phyloP scores from a whole-genome alignment of 1,140 invertebrate species.

The Drosophila nasuta region DNA sequence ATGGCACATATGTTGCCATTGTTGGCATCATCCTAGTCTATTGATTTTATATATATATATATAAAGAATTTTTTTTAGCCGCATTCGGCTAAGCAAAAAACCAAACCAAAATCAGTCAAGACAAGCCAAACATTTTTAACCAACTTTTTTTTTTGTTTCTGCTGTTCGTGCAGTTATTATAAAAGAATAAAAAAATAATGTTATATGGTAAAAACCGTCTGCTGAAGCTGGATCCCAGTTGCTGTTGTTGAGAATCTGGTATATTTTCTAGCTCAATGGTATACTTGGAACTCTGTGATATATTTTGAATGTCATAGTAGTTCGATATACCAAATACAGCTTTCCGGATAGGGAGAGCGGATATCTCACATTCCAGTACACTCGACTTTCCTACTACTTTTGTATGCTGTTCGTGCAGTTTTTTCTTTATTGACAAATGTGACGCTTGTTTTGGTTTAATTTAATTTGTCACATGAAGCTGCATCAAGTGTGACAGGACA shows the following conservation, averaged over 20 bases:
- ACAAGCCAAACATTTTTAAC: constrained; percentile 10
- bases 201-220: too few species aligned
- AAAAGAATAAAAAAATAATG: too few species aligned
- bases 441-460: constrained; percentile 40
- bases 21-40: constrained; percentile 57
- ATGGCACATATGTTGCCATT: constrained; percentile 66
- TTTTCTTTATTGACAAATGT: not conserved
- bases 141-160: not conserved
- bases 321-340: too few species aligned
- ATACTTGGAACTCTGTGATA: too few species aligned
- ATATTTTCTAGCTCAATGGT: too few species aligned
- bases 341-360: too few species aligned
- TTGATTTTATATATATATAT: constrained; percentile 64
- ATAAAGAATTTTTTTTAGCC: constrained; percentile 23
- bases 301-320: too few species aligned
- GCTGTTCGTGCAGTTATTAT: not conserved
- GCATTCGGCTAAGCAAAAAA: constrained; percentile 20
- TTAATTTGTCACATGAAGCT: constrained; percentile 31
- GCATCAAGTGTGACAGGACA: constrained; percentile 16
- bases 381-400: too few species aligned
- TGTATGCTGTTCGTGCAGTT: constrained; percentile 12
- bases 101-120: not conserved
- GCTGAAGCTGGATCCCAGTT: too few species aligned
- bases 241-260: too few species aligned
- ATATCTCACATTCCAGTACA: too few species aligned